Evolutionary conservation across 30 jellyfish, hydroid and myxozoan genomes (phyloP), one percentile per base, ranked within the genome.

Genomic region (Hydractinia echinata): DNA sequence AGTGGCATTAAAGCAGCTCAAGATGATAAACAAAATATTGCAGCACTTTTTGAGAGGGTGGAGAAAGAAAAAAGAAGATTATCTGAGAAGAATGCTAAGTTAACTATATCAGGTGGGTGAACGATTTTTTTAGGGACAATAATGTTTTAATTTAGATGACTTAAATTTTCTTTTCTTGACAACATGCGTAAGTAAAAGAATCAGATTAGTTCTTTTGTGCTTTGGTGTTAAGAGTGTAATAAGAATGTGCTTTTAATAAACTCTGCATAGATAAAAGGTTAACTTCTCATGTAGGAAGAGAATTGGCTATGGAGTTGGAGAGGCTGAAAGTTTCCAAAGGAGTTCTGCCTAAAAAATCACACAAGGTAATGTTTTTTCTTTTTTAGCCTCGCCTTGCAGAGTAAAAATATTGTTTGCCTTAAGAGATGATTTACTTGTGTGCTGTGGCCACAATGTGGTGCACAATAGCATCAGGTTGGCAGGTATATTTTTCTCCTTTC

Each of bases 11-110:
- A 85, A 14, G 10, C 73, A 4, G 67, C 85, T 51, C 84, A 81
- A 72, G 92, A 79, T 39, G 96, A 92, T 72, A 81, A 77, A 21
- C 69, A 66, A 19, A 84, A 76, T 30, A 72, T 87, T 18, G 81
- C 96, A 5, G 89, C 61, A 67, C 69, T 92, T 81, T 66, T 82
- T 77, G 95, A 92, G 50, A 86, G 79, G 50, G 50, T 89, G 9
- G 96, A 92, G 53, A 86, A 83, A 76, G 98, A 92, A 51, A 92
- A 87, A 81, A 89, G 92, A 13, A 73, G 98, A 60, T 60, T 92
- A 67, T 90, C 86, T 69, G 98, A 92, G 67, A 86, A 83, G 81
- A 92, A 92, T 76, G 95, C 96, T 49, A 86, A 84, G 58, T 56
- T 87, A 64, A 86, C 98, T 4, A 60, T 92, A 4, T 82, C 96